A percentile compares a stretch with the other conserved stretches of the same genome.
Evolutionary conservation across 2,888 invertebrate genomes (phyloP).

Genomic region (Cryptus armator): DNA sequence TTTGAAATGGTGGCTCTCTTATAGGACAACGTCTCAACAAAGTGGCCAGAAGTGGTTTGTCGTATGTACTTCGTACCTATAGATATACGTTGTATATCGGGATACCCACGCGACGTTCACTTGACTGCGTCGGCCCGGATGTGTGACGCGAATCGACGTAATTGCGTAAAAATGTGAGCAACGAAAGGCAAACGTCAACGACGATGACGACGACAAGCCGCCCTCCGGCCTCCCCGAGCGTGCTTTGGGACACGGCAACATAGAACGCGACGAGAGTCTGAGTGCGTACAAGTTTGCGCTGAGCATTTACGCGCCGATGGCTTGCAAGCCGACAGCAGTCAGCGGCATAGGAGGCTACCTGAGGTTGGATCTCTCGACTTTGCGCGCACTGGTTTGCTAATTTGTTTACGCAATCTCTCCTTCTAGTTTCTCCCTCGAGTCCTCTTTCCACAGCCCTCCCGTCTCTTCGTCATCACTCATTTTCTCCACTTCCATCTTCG

Average conservation of each 20-base stretch:
- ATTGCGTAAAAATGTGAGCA: conserved; percentile 58
- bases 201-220: conserved; percentile 22
- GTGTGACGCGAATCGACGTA: conserved; percentile 50
- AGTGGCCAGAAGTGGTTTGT: conserved; percentile 41
- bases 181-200: conserved; percentile 16
- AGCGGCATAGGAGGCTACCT: conserved; percentile 20
- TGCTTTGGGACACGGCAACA: conserved; percentile 45
- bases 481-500: conserved; percentile 17
- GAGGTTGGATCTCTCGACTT: conserved; percentile 66
- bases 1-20: not conserved
- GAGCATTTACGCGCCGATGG: conserved; percentile 66
- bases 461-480: conserved; percentile 27
- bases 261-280: conserved; percentile 46
- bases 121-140: conserved; percentile 43
- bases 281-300: conserved; percentile 64
- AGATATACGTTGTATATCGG: conserved; percentile 20
- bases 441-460: conserved; percentile 53
- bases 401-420: conserved; percentile 76
- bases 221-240: conserved; percentile 28
- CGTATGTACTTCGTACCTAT: conserved; percentile 1
- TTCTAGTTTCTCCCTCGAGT: conserved; percentile 56
- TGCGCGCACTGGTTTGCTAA: conserved; percentile 70
- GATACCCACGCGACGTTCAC: conserved; percentile 32
- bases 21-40: conserved; percentile 8
- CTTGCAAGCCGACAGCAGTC: conserved; percentile 39